phyloP scores from a whole-genome alignment of 2,797 vertebrate species.

The Pseudochirops cupreus region DNA sequence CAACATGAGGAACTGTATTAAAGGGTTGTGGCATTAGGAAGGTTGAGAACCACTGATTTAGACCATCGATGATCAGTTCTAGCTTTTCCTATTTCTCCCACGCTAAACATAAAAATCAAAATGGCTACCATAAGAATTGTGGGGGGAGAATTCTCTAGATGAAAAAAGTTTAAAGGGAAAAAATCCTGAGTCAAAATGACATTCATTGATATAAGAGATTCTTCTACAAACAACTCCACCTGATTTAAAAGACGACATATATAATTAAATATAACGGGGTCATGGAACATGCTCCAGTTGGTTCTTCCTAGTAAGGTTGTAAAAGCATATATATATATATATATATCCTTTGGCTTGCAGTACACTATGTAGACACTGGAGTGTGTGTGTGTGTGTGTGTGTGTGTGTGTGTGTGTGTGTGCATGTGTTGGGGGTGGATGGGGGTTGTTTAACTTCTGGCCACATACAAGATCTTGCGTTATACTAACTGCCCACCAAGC shows the following conservation, averaged over 20 bases:
- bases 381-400: no score
- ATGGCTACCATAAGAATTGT: not conserved
- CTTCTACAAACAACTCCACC: constrained; percentile 1
- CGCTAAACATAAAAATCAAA: not conserved
- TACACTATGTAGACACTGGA: no score
- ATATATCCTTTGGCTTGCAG: no score
- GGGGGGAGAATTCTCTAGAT: not conserved
- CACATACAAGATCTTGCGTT: not conserved
- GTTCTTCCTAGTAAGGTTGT: not conserved
- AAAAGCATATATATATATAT: not conserved
- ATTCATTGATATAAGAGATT: not conserved
- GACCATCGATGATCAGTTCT: not conserved
- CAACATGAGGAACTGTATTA: no score
- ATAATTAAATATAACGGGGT: not conserved
- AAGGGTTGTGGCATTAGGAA: no score
- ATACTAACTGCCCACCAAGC: not conserved
- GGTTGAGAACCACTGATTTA: not conserved
- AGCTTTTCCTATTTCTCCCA: not conserved
- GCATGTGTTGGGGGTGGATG: no score
- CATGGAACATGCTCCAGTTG: not conserved
- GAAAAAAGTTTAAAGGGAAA: not conserved
- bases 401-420: no score
- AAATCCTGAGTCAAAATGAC: not conserved
- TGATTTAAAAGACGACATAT: not conserved
- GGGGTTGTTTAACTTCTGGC: not conserved